Percentiles rank a stretch among this genome's conserved stretches.
Conservation (phyloP, 2,113 vertebrate species). For the Gnathonemus longibarbis region DNA sequence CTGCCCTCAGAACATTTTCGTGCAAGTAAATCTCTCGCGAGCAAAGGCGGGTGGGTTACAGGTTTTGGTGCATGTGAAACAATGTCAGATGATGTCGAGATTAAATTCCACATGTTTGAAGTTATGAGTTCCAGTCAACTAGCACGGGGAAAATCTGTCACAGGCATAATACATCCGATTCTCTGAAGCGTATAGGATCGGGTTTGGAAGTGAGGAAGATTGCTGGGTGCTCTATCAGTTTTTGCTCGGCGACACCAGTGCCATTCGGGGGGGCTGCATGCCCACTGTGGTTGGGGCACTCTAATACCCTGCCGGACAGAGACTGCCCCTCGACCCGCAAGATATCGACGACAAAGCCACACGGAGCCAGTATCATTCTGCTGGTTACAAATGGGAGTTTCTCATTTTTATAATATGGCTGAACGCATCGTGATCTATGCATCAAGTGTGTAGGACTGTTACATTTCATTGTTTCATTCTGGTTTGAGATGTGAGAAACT, state of each 20-base stretch:
- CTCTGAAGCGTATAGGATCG: neutral
- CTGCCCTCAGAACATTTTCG: neutral
- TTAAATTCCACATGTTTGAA: neutral
- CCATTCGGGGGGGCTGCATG: neutral
- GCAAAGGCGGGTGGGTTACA: neutral
- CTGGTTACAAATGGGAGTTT: neutral
- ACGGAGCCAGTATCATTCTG: neutral
- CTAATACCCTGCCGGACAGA: neutral
- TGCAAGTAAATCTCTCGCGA: neutral
- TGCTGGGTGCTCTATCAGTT: too few species aligned
- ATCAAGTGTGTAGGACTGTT: neutral
- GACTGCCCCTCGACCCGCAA: neutral
- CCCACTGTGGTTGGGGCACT: neutral
- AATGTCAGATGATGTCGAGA: neutral
- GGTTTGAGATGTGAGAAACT: neutral
- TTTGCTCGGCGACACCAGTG: too few species aligned
- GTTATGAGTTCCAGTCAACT: neutral
- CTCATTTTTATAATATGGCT: neutral
- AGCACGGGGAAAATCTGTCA: neutral
- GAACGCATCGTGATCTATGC: neutral
- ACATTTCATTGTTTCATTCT: neutral
- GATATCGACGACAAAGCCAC: neutral
- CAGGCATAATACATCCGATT: neutral
- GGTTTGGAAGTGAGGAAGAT: neutral
- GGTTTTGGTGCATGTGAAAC: neutral